Percentiles rank a stretch among this genome's conserved stretches.
Evolutionary conservation across 2,797 vertebrate genomes (phyloP).

Genomic region (Spinus olivaceus): DNA sequence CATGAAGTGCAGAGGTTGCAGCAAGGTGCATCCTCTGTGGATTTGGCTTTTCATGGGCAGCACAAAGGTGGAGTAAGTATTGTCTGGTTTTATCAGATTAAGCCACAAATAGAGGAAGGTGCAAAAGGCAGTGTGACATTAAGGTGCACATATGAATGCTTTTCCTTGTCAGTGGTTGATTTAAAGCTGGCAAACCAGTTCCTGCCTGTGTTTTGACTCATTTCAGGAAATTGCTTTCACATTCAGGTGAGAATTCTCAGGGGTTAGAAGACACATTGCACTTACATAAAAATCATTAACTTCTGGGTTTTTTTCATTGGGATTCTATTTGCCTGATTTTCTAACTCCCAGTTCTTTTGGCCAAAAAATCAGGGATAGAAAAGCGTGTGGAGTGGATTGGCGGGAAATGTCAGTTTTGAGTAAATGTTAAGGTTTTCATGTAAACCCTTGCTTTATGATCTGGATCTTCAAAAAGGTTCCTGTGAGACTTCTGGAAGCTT

Average conservation of each 20-base stretch:
- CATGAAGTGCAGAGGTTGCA: neutral
- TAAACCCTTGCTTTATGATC: neutral
- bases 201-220: neutral
- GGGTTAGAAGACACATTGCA: neutral
- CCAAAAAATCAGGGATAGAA: neutral
- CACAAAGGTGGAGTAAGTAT: neutral
- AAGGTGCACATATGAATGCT: fast-evolving
- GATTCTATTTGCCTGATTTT: neutral
- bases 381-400: fast-evolving
- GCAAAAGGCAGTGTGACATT: neutral
- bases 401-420: neutral
- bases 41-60: neutral
- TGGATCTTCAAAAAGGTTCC: neutral
- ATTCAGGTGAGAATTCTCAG: neutral
- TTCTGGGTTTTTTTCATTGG: fast-evolving
- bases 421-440: neutral
- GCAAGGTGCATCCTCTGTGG: neutral
- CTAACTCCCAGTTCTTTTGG: neutral
- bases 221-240: neutral
- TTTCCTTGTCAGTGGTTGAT: neutral
- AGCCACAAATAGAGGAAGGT: neutral
- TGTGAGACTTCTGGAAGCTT: neutral
- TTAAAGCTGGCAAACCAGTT: neutral
- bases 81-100: neutral
- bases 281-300: neutral